Evolutionary conservation across 2,888 invertebrate genomes (phyloP).

Genomic region (Tuberolachnus salignus): DNA sequence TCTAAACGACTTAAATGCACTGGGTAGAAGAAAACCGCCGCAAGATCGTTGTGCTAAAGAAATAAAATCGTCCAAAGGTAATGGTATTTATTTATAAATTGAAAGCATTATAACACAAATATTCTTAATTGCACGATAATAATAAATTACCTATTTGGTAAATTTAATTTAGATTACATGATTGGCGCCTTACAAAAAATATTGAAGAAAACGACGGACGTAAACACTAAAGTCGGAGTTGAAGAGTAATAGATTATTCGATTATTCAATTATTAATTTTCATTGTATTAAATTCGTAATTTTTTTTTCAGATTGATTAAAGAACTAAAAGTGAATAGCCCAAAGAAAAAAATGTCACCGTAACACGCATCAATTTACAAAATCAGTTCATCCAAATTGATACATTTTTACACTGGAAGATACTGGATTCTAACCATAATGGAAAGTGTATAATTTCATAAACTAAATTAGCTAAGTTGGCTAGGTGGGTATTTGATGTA

Average conservation of each 20-base stretch:
- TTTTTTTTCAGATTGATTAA: constrained; percentile 32
- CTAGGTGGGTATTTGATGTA: too few species aligned
- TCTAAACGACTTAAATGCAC: constrained; percentile 21
- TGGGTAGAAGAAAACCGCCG: constrained; percentile 16
- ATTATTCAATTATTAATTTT: neutral
- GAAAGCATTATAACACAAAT: too few species aligned
- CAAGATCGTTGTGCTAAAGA: neutral
- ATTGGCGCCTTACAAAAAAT: constrained; percentile 31
- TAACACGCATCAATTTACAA: too few species aligned
- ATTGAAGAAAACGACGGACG: constrained; percentile 9
- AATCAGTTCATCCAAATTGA: too few species aligned
- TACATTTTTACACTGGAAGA: too few species aligned
- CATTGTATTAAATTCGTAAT: neutral
- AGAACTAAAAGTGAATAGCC: neutral
- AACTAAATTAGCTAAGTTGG: too few species aligned
- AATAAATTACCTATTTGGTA: neutral
- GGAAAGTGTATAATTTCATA: too few species aligned
- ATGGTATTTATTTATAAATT: too few species aligned
- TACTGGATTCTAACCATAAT: too few species aligned
- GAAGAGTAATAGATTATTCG: constrained; percentile 1
- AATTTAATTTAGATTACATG: constrained; percentile 4
- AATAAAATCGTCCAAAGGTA: constrained; percentile 19
- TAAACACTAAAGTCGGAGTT: constrained; percentile 3
- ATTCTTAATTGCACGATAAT: too few species aligned
- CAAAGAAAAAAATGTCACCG: neutral